Conservation (phyloP, 2,888 invertebrate genomes). For the Pantelozetes paolii region DNA sequence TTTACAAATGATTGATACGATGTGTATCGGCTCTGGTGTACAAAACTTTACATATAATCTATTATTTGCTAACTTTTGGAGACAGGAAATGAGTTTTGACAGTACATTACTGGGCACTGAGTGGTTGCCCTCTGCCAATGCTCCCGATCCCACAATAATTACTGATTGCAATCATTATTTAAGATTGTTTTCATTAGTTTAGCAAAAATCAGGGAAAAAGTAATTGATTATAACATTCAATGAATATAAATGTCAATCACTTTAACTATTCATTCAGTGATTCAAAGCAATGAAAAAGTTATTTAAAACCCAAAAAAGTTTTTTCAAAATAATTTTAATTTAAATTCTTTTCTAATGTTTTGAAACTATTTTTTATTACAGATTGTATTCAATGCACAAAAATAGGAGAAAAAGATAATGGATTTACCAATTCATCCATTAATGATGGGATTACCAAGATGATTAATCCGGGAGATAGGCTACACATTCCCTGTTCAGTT, state of each 20-base stretch:
- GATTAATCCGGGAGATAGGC: slow-evolving; percentile 44
- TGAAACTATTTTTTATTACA: slow-evolving; percentile 7
- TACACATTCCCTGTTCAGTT: slow-evolving; percentile 48
- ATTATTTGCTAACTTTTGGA: slow-evolving; percentile 20
- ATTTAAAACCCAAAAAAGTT: too few species aligned
- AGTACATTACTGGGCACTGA: not conserved
- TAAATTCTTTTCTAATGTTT: not conserved
- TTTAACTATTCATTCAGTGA: too few species aligned
- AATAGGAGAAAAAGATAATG: slow-evolving; percentile 21
- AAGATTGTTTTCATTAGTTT: slow-evolving; percentile 4
- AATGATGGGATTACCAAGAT: slow-evolving; percentile 29
- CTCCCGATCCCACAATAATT: not conserved
- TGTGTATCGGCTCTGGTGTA: not conserved
- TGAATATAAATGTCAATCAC: too few species aligned
- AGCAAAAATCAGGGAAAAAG: not conserved
- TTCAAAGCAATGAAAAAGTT: too few species aligned
- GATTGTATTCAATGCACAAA: not conserved
- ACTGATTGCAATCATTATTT: slow-evolving; percentile 23
- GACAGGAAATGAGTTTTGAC: slow-evolving; percentile 31
- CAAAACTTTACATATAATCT: not conserved
- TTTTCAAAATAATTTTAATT: not conserved
- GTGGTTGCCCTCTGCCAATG: not conserved
- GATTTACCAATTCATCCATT: slow-evolving; percentile 16
- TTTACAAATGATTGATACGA: slow-evolving; percentile 10
- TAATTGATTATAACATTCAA: slow-evolving; percentile 8